Conservation (phyloP, 2,888 invertebrate species). For the Limnephilus rhombicus region DNA sequence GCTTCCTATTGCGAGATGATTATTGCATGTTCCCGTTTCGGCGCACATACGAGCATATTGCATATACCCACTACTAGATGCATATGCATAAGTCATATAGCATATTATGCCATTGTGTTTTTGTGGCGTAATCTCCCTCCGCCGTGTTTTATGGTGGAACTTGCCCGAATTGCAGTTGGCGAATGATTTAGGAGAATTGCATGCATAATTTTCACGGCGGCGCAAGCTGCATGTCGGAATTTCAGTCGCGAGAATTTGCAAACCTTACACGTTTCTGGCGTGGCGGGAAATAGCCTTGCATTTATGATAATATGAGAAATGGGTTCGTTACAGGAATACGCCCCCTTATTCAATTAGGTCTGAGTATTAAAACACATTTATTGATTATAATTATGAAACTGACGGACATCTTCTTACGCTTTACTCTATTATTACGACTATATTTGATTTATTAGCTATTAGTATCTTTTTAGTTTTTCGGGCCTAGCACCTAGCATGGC, state of each 20-base stretch:
- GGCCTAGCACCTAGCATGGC: background rate
- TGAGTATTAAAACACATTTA: too few relatives aligned
- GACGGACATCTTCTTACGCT: background rate
- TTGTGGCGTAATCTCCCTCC: conserved; percentile 8
- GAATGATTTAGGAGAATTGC: conserved; percentile 7
- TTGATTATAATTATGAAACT: background rate
- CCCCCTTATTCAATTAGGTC: background rate
- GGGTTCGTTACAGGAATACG: background rate
- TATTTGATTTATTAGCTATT: background rate
- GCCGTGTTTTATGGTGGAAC: background rate
- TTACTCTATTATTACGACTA: background rate
- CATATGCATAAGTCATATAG: too few relatives aligned
- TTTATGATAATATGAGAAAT: background rate
- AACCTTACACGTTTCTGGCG: too few relatives aligned
- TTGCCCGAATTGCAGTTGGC: conserved; percentile 18
- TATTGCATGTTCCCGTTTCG: too few relatives aligned
- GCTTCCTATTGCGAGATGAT: too few relatives aligned
- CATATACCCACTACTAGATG: too few relatives aligned
- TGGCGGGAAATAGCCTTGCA: background rate
- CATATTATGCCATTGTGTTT: conserved; percentile 26
- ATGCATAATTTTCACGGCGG: background rate
- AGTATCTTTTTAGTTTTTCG: background rate
- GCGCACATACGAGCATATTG: too few relatives aligned
- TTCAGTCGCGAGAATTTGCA: too few relatives aligned
- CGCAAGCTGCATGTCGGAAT: background rate